A percentile compares a stretch with the other conserved stretches of the same genome.
Conservation (phyloP, 2,113 vertebrate genomes). For the Brienomyrus longianalis region DNA sequence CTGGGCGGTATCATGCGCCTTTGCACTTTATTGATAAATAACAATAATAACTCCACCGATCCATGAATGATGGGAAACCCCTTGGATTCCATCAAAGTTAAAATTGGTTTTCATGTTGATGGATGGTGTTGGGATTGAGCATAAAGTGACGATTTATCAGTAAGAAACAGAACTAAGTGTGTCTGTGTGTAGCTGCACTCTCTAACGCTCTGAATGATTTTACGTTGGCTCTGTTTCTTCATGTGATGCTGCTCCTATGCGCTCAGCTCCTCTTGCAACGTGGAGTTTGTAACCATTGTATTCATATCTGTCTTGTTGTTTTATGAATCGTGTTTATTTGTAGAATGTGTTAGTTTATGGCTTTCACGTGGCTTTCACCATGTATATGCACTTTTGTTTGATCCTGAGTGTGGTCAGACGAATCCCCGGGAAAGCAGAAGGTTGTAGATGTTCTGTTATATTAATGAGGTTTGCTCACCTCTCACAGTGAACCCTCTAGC, state of each 20-base stretch:
- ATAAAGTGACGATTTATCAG: not conserved
- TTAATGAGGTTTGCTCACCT: not conserved
- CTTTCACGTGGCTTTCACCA: not conserved
- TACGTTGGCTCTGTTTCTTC: not conserved
- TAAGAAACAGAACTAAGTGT: not conserved
- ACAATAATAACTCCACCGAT: not conserved
- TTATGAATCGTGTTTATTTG: not conserved
- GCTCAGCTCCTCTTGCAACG: not conserved
- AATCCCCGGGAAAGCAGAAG: not conserved
- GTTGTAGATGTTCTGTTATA: not conserved
- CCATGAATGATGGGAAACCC: not conserved
- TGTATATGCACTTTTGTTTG: not conserved
- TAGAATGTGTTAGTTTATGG: not conserved
- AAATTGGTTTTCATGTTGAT: not conserved
- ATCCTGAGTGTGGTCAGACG: not conserved
- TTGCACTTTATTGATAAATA: not conserved
- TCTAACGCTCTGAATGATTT: not conserved
- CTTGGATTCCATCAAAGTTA: conserved; percentile 1
- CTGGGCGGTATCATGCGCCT: not conserved
- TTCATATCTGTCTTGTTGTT: not conserved
- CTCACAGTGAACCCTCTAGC: not conserved
- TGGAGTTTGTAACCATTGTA: not conserved
- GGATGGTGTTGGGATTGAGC: conserved; percentile 22
- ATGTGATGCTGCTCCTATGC: not conserved
- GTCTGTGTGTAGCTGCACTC: conserved; percentile 36